Conservation (phyloP, 2,113 vertebrate species). For the Cyphomyrus discorhynchus region DNA sequence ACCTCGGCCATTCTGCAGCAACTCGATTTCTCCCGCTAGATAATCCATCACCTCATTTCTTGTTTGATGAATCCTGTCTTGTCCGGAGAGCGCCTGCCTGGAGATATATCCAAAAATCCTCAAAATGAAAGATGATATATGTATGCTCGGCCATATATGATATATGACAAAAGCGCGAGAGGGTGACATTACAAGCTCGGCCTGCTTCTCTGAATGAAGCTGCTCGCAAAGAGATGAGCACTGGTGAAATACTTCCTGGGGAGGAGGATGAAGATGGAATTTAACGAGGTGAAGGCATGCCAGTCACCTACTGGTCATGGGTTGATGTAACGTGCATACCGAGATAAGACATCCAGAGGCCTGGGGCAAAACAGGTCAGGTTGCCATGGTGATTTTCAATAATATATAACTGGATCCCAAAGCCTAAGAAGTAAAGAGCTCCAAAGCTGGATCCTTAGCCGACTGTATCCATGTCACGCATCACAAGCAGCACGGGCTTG, state of each 20-base stretch:
- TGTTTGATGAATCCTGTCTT: constrained; percentile 1
- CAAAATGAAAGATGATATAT: neutral
- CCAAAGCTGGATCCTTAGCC: neutral
- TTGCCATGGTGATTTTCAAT: constrained; percentile 13
- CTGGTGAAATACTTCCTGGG: neutral
- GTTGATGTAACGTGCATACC: neutral
- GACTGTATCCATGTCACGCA: neutral
- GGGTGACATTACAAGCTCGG: neutral
- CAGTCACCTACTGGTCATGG: neutral
- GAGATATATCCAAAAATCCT: neutral
- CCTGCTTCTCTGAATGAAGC: neutral
- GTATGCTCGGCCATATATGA: neutral
- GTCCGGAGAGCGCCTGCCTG: neutral
- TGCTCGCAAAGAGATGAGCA: neutral
- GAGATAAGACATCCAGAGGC: neutral
- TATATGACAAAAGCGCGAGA: neutral
- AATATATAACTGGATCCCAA: constrained; percentile 1
- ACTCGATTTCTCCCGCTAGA: neutral
- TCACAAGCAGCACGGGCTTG: neutral
- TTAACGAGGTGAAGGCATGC: neutral
- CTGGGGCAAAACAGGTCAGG: constrained; percentile 5
- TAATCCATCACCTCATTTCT: neutral
- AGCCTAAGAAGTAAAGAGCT: neutral
- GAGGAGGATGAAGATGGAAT: neutral
- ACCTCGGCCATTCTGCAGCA: neutral